Evolutionary conservation across 2,797 vertebrate species (phyloP), one percentile per base, ranked within the genome.

Genomic region (Eospalax fontanierii): DNA sequence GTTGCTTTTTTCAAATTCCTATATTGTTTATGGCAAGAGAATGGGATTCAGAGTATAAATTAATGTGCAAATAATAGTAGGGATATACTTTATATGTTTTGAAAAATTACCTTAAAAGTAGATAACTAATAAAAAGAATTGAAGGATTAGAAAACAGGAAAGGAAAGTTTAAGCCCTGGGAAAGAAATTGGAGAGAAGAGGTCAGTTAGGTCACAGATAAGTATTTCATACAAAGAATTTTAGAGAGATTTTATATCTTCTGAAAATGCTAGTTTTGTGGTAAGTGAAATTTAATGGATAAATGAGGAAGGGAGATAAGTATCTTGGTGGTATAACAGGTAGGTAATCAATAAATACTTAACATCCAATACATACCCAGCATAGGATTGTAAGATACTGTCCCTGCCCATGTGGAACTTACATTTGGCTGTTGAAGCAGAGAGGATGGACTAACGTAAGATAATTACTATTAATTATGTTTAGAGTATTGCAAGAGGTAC

Each of bases 401-500:
- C 21, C 73, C 43, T 73, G 28, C 21, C 65, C 35, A 43, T 1
- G 0, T 38, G n/a, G 30, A 78, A 26, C n/a, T 61, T 81, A 59
- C 21, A 28, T 92, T 79, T 61, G 74, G 43, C 61, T 83, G 43
- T 85, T 94, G 57, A 30, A 68, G 79, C 61, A 6, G n/a, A 4
- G 10, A 4, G 22, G 12, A 84, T 57, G 33, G 74, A 54, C 28
- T 86, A 63, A 22, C 89, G 43, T 89, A 76, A n/a, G n/a, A 57
- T 96, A 81, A 78, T 86, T 82, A 66, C 33, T 15, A 16, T 85
- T 74, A 63, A 74, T 80, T 90, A 82, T 76, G 28, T 86, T 3
- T 81, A 28, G 26, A 54, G 30, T 78, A 38, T 86, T 89, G 24
- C 54, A 81, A 92, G 59, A 90, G 81, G 38, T 89, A 26, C 30